These are phyloP conservation scores for Struthio camelus DNA, from an alignment of 2,113 vertebrate genomes.

Conservation along the genomic window DNA sequence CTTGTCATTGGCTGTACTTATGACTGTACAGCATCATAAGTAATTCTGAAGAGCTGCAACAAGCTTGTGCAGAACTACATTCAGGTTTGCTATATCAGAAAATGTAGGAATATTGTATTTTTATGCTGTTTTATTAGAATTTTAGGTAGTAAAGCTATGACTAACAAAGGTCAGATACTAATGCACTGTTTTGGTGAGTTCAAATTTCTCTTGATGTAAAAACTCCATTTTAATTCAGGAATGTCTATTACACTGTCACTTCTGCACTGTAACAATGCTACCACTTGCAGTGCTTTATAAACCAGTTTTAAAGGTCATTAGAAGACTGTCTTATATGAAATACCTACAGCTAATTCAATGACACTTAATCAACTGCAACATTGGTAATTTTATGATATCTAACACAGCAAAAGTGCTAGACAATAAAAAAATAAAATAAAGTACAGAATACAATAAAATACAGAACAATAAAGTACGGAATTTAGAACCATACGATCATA, in stretches of 20 bases:
- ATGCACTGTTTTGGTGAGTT: background rate
- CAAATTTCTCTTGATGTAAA: background rate
- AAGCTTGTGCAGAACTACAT: background rate
- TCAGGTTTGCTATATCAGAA: constrained; percentile 10
- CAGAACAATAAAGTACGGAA: background rate
- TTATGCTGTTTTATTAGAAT: background rate
- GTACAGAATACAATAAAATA: too few species aligned
- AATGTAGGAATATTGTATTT: constrained; percentile 16
- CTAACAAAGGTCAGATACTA: background rate
- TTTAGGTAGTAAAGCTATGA: constrained; percentile 3
- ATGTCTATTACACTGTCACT: background rate
- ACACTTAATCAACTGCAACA: background rate
- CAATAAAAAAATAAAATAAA: too few species aligned
- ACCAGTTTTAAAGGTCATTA: background rate
- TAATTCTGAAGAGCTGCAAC: background rate
- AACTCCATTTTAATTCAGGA: background rate
- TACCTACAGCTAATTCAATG: background rate
- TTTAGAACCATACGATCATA: background rate
- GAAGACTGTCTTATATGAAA: background rate
- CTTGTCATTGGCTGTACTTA: constrained; percentile 18
- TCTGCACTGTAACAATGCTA: background rate
- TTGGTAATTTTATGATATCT: background rate
- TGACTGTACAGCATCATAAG: constrained; percentile 37
- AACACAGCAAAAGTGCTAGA: background rate
- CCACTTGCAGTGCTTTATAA: background rate